A percentile compares a stretch with the other conserved stretches of the same genome.
Conservation (phyloP, 2,113 vertebrate species). For the Chaetops frenatus region DNA sequence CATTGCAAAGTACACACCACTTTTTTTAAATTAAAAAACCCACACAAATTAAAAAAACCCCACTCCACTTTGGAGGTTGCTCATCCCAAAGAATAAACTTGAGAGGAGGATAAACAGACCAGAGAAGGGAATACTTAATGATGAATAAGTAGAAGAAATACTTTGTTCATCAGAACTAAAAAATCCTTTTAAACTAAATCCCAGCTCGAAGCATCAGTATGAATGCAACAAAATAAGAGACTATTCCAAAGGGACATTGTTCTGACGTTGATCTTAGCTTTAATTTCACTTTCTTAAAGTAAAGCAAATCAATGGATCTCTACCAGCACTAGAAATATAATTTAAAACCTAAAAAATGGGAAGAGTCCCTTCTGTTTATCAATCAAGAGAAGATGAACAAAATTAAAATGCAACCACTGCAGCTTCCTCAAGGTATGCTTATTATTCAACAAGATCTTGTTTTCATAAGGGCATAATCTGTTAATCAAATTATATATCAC, state of each 20-base stretch:
- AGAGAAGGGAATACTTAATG: not conserved
- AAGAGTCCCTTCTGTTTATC: not conserved
- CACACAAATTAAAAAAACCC: not conserved
- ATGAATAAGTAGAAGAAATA: not conserved
- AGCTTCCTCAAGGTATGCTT: not conserved
- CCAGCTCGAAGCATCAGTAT: not conserved
- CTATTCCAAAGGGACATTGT: not conserved
- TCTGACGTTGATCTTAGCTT: not conserved
- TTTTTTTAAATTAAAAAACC: not conserved
- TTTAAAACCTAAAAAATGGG: not conserved
- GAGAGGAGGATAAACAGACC: not conserved
- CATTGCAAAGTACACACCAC: not conserved
- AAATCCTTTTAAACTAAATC: not conserved
- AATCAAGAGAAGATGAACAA: not conserved
- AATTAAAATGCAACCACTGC: not conserved
- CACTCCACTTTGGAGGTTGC: not conserved
- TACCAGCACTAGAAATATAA: not conserved
- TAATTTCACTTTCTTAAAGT: not conserved
- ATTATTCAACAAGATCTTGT: not conserved
- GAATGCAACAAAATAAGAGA: not conserved
- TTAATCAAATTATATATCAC: not conserved
- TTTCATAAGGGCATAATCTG: not conserved
- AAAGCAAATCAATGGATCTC: not conserved
- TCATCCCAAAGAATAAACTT: not conserved
- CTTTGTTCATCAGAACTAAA: not conserved